Conservation (phyloP, 2,888 invertebrate genomes). For the Erynnis tages region DNA sequence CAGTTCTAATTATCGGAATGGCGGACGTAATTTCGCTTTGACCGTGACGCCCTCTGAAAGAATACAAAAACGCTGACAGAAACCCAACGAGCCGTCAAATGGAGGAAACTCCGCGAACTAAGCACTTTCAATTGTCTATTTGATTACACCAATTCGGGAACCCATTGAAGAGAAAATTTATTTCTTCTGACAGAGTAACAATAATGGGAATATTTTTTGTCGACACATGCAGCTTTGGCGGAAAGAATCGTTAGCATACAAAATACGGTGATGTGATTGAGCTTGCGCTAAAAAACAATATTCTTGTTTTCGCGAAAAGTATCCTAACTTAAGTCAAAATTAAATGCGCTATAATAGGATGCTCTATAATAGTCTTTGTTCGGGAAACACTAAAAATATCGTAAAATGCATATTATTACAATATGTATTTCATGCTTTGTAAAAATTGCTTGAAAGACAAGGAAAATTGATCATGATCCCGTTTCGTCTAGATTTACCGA, state of each 20-base stretch:
- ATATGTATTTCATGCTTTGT: no score
- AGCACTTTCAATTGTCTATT: conserved; percentile 19
- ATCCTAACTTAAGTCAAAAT: no score
- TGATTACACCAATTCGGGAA: conserved; percentile 19
- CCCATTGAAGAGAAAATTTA: conserved; percentile 8
- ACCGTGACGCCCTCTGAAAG: conserved; percentile 3
- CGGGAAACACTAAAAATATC: no score
- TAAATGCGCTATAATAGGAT: no score
- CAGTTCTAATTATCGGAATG: conserved; percentile 10
- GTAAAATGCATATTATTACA: no score
- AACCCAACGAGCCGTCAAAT: conserved; percentile 18
- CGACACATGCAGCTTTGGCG: not conserved
- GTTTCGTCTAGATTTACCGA: not conserved
- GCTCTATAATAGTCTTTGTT: no score
- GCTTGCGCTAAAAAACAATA: no score
- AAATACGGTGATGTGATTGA: no score
- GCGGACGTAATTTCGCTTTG: conserved; percentile 15
- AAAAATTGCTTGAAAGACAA: no score
- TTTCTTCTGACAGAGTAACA: not conserved
- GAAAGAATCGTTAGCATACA: no score
- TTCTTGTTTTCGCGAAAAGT: no score
- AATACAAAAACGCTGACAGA: conserved; percentile 17
- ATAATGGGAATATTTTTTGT: conserved; percentile 3
- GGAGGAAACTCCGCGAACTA: conserved; percentile 12
- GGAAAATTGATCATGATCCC: no score